A percentile compares a stretch with the other conserved stretches of the same genome.
phyloP scores from a whole-genome alignment of 2,888 invertebrate species.

The Drosophila anomalata region DNA sequence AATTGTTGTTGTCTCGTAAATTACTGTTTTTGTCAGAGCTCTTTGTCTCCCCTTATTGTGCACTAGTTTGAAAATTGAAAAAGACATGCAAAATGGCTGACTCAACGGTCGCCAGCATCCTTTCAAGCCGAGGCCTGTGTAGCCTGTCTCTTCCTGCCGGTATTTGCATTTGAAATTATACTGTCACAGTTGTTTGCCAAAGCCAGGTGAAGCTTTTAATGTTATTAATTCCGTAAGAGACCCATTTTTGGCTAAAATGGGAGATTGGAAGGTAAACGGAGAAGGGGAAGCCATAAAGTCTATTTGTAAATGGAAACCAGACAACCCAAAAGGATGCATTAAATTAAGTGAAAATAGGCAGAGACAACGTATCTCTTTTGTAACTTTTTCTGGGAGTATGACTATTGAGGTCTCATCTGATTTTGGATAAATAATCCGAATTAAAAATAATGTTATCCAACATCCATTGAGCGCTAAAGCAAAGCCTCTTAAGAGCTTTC shows the following conservation, averaged over 20 bases:
- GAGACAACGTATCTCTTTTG: background rate
- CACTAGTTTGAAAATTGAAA: slow-evolving; percentile 35
- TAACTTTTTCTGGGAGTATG: background rate
- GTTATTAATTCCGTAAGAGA: slow-evolving; percentile 34
- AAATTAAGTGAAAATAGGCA: slow-evolving; percentile 13
- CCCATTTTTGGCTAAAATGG: slow-evolving; percentile 9
- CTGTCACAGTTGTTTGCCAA: slow-evolving; percentile 30
- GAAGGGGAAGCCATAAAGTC: slow-evolving; percentile 5
- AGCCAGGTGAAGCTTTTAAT: slow-evolving; percentile 38
- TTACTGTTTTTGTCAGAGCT: slow-evolving; percentile 40
- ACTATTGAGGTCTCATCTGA: slow-evolving; percentile 13
- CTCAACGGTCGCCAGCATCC: slow-evolving; percentile 10
- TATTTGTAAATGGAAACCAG: slow-evolving; percentile 32
- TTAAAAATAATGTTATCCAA: slow-evolving; percentile 11
- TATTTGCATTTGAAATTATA: slow-evolving; percentile 40
- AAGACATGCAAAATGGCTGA: slow-evolving; percentile 46
- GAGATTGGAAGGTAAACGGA: background rate
- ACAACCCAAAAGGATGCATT: slow-evolving; percentile 20
- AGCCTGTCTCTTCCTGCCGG: background rate
- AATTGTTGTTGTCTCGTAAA: slow-evolving; percentile 52
- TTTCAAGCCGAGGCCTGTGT: slow-evolving; percentile 11
- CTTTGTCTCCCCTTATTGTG: slow-evolving; percentile 31
- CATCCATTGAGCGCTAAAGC: slow-evolving; percentile 23
- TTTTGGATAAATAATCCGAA: slow-evolving; percentile 11
- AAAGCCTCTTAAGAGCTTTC: slow-evolving; percentile 38